phyloP scores from a whole-genome alignment of 2,888 invertebrate genomes.

The Nasonia oneida region DNA sequence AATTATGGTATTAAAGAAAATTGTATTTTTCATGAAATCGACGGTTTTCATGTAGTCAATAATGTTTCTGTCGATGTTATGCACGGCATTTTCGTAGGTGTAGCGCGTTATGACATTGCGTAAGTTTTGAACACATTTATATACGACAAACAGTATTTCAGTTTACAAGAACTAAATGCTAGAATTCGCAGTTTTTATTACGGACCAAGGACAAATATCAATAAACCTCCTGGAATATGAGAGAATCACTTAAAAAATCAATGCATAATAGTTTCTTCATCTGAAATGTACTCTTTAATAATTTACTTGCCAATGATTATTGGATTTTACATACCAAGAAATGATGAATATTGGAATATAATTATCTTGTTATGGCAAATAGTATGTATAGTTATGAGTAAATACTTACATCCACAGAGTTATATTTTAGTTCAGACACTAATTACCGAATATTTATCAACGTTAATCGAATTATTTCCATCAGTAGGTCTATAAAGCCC shows the following conservation, averaged over 20 bases:
- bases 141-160: slow-evolving; percentile 39
- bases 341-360: slow-evolving; percentile 45
- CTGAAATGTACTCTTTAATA: slow-evolving; percentile 51
- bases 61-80: slow-evolving; percentile 38
- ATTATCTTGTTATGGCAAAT: slow-evolving; percentile 37
- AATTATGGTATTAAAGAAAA: slow-evolving; percentile 28
- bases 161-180: background rate
- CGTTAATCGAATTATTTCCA: slow-evolving; percentile 50
- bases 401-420: slow-evolving; percentile 44
- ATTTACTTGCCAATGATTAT: slow-evolving; percentile 47
- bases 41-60: slow-evolving; percentile 8
- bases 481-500: slow-evolving; percentile 53
- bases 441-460: slow-evolving; percentile 57
- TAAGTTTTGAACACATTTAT: slow-evolving; percentile 32
- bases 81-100: slow-evolving; percentile 48
- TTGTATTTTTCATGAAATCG: background rate
- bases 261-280: slow-evolving; percentile 41
- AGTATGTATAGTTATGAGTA: slow-evolving; percentile 18
- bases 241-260: slow-evolving; percentile 44
- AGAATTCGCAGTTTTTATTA: slow-evolving; percentile 18
- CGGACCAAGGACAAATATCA: slow-evolving; percentile 12
- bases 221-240: slow-evolving; percentile 58
- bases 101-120: slow-evolving; percentile 40
- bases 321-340: slow-evolving; percentile 43
- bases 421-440: slow-evolving; percentile 49